Evolutionary conservation across 2,113 vertebrate genomes (phyloP), one percentile per base, ranked within the genome.

Genomic region (Alectura lathami): DNA sequence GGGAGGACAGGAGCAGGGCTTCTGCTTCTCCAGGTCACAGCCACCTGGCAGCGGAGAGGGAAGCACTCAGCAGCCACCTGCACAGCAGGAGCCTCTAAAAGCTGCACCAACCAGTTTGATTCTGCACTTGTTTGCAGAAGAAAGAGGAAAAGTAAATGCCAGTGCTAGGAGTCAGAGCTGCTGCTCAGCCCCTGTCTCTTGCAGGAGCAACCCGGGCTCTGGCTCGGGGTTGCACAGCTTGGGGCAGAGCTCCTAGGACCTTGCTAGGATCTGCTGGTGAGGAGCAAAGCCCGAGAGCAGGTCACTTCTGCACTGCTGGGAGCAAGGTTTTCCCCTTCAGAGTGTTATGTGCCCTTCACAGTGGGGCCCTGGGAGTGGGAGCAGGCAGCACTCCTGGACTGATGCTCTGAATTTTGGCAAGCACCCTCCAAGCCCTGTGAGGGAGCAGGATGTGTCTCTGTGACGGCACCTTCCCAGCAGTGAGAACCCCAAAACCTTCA

Each of bases 211-310:
- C 18, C 32, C 68, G 21, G 24, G n/a, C 43, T 50, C 36, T 5
- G 0, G 0, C 30, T 45, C 63, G 13, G 2, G 0, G 15, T 3
- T 36, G 36, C 4, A 18, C 5, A 2, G 4, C n/a, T 43, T 1
- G 5, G 45, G 50, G 54, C 50, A 64, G 45, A 66, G 9, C 43
- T 80, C 34, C 34, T 29, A 29, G 13, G 53, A 26, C 8, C 34
- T 27, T 21, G 13, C 11, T 42, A 62, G n/a, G n/a, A n/a, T n/a
- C 54, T 88, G 29, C 60, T 48, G 56, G 16, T 0, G 1, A 68
- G 43, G 2, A 34, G 63, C 64, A 7, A 64, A 94, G 24, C 45
- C 22, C 47, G 56, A 2, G 36, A 77, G 43, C 54, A 36, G 40
- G 22, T 6, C 34, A 20, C 12, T 83, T 36, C 48, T 22, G 38